Base-by-base conservation (phyloP, 2,888 invertebrate genomes). In the Drosophila neotestacea region DNA sequence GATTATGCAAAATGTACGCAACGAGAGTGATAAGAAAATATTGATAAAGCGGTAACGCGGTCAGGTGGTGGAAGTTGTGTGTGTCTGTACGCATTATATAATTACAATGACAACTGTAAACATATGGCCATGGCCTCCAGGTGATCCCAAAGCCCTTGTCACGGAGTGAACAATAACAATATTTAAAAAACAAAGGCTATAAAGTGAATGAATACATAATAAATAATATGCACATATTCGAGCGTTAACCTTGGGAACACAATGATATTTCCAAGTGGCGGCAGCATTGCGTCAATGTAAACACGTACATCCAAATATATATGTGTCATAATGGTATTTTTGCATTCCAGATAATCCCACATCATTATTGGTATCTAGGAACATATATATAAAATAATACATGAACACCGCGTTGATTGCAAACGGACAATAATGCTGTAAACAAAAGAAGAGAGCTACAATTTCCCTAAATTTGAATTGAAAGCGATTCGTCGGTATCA, bases 11-110 rank as follows among this genome's bases (percentile, higher is more conserved):
- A 51, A 44, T 9, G 36, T 30, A 22, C 30, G 39, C 5, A 28
- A 4, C 32, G 39, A 48, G 13, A 48, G n/a, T 55, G 73, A 68
- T 64, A 68, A 69, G 36, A 56, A 50, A 4, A 7, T 13, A 34
- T 55, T 69, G 70, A 68, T 52, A 69, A 67, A 48, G 62, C 63
- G 62, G 22, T 70, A 60, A 66, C 32, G 73, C 64, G 65, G 81
- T 81, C 78, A 77, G 81, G 78, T 60, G 68, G 70, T 64, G 54
- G 36, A 59, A 46, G 41, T 61, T 44, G 55, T 65, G 54, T 70
- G 52, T 72, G 69, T 76, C 61, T 69, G 77, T 67, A 36, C 70
- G 70, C 70, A 85, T 85, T 85, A 85, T 85, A 85, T 85, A 85
- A 85, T 77, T 72, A 62, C 54, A 74, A 80, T 69, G 59, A 64